phyloP scores from a whole-genome alignment of 2,113 vertebrate species.

The Cyanocitta stelleri region DNA sequence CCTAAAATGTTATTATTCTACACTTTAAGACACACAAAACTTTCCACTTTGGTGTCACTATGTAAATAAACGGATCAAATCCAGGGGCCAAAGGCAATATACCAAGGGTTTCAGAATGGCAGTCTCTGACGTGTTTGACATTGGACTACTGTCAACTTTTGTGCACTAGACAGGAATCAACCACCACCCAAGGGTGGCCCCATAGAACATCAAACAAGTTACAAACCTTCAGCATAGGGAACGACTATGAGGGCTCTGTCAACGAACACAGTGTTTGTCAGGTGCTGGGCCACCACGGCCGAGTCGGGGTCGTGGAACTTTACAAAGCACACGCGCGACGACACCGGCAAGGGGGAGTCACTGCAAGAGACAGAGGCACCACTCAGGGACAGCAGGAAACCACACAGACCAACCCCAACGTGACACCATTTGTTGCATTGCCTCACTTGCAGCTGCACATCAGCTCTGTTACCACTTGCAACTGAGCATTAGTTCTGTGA shows the following conservation, averaged over 20 bases:
- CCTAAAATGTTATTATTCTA: background rate
- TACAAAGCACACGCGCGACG: conserved; percentile 99
- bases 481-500: accelerated
- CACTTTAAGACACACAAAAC: background rate
- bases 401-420: accelerated
- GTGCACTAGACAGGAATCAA: conserved; percentile 56
- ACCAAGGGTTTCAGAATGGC: conserved; percentile 77
- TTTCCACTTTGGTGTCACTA: background rate
- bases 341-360: conserved; percentile 99
- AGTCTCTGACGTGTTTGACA: background rate
- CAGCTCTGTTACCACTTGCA: accelerated
- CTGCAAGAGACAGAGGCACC: conserved; percentile 76
- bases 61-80: background rate
- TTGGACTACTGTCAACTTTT: conserved; percentile 35
- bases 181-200: conserved; percentile 56
- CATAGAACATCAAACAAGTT: conserved; percentile 69
- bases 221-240: conserved; percentile 99
- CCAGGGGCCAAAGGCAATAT: conserved; percentile 66
- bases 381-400: background rate
- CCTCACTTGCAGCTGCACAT: background rate
- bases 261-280: conserved; percentile 99
- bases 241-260: conserved; percentile 99
- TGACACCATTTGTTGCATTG: accelerated
- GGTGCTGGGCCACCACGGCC: conserved; percentile 96
- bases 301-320: conserved; percentile 98